phyloP scores from a whole-genome alignment of 1,140 invertebrate genomes.

The Leptinotarsa texana region DNA sequence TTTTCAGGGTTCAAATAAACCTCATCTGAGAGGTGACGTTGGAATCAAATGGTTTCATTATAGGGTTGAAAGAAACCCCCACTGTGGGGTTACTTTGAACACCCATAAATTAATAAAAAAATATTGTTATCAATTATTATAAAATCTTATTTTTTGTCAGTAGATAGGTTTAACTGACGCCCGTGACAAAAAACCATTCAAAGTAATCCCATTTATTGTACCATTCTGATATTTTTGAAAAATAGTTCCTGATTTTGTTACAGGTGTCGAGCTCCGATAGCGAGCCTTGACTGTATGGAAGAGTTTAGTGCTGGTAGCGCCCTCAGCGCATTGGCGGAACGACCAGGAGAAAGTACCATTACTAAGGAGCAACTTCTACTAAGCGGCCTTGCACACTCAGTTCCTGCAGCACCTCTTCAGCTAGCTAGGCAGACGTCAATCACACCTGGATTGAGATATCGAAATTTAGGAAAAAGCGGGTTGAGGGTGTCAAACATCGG shows the following conservation, averaged over 20 bases:
- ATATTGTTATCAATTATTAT: too few relatives aligned
- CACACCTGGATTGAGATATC: constrained; percentile 80
- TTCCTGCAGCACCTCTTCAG: constrained; percentile 54
- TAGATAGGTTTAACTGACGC: too few relatives aligned
- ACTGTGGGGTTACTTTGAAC: too few relatives aligned
- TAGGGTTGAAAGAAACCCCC: too few relatives aligned
- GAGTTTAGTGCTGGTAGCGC: constrained; percentile 75
- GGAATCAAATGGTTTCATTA: too few relatives aligned
- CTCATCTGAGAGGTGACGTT: too few relatives aligned
- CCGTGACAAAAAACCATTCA: too few relatives aligned
- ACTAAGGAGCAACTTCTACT: constrained; percentile 54
- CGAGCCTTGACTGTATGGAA: constrained; percentile 90
- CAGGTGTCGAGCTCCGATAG: constrained; percentile 87
- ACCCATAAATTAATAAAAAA: too few relatives aligned
- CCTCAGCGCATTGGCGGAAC: constrained; percentile 54
- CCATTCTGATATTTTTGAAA: too few relatives aligned
- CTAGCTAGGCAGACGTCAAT: constrained; percentile 62
- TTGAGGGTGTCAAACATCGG: constrained; percentile 90
- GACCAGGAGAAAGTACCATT: constrained; percentile 51
- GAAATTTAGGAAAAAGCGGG: constrained; percentile 92
- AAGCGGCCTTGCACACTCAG: constrained; percentile 54
- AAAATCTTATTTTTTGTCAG: too few relatives aligned
- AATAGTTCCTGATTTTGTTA: neutral
- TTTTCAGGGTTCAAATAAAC: too few relatives aligned
- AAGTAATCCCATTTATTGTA: too few relatives aligned